Evolutionary conservation across 2,888 invertebrate genomes (phyloP).

Genomic region (Pterobdella sp.): DNA sequence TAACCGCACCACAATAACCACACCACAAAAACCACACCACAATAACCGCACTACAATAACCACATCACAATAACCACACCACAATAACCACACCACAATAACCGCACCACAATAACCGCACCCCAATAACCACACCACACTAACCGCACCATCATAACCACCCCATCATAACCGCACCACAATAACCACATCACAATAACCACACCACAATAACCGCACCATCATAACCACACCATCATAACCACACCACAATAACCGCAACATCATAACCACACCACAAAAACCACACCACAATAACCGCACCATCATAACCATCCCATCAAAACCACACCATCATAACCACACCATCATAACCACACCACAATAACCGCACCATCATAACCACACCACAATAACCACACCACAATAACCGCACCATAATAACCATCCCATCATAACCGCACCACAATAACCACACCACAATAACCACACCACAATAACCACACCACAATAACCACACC

Average conservation of each 20-base stretch:
- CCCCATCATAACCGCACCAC: not conserved
- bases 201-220: too few relatives aligned
- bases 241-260: too few relatives aligned
- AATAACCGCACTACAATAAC: not conserved
- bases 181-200: too few relatives aligned
- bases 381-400: too few relatives aligned
- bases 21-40: not conserved
- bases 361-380: too few relatives aligned
- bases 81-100: not conserved
- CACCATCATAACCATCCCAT: not conserved
- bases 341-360: too few relatives aligned
- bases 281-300: not conserved
- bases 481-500: not conserved
- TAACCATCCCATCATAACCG: not conserved
- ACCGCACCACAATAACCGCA: not conserved
- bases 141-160: not conserved
- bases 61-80: not conserved
- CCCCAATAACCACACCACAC: not conserved
- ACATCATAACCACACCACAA: not conserved
- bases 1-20: not conserved
- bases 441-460: too few relatives aligned
- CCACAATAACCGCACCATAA: too few relatives aligned
- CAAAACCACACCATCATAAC: not conserved
- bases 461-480: not conserved
- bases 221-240: too few relatives aligned